phyloP scores from a whole-genome alignment of 30 jellyfish, hydroid and myxozoan genomes.

The Aurelia sp. region DNA sequence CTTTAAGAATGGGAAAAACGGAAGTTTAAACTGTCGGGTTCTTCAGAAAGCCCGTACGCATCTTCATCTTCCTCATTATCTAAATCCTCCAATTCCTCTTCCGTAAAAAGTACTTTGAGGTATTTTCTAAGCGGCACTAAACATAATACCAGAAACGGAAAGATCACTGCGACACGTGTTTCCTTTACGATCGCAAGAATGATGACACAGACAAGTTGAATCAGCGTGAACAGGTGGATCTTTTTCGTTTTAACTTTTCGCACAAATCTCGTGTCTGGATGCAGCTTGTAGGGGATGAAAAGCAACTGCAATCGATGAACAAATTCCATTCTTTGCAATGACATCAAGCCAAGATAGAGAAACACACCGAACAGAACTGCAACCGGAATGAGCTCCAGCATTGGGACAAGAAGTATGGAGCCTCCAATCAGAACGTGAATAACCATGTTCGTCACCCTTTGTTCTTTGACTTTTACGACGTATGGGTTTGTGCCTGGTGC shows the following conservation, averaged over 20 bases:
- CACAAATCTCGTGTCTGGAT: constrained; percentile 79
- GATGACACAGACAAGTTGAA: constrained; percentile 71
- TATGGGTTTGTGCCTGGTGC: constrained; percentile 90
- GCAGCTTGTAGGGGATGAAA: constrained; percentile 77
- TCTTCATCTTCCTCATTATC: constrained; percentile 75
- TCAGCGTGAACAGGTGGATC: constrained; percentile 76
- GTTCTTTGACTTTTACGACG: constrained; percentile 82
- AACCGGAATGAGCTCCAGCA: constrained; percentile 78
- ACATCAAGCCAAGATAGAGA: constrained; percentile 85
- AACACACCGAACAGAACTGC: constrained; percentile 88
- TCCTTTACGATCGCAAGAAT: constrained; percentile 70
- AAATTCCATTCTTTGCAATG: constrained; percentile 72
- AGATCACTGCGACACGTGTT: constrained; percentile 77
- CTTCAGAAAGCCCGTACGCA: constrained; percentile 49
- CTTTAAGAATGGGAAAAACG: constrained; percentile 20
- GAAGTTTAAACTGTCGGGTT: constrained; percentile 43
- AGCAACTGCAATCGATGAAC: constrained; percentile 71
- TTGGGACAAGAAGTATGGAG: constrained; percentile 80
- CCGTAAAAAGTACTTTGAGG: constrained; percentile 56
- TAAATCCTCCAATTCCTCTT: constrained; percentile 84
- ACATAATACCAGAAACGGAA: constrained; percentile 84
- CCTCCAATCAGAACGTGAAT: constrained; percentile 81
- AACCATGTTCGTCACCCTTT: constrained; percentile 80
- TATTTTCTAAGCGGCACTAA: constrained; percentile 70
- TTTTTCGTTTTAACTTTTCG: constrained; percentile 75